Evolutionary conservation across 1,140 invertebrate genomes (phyloP), one percentile per base, ranked within the genome.

Genomic region (Sarcophaga bullata): DNA sequence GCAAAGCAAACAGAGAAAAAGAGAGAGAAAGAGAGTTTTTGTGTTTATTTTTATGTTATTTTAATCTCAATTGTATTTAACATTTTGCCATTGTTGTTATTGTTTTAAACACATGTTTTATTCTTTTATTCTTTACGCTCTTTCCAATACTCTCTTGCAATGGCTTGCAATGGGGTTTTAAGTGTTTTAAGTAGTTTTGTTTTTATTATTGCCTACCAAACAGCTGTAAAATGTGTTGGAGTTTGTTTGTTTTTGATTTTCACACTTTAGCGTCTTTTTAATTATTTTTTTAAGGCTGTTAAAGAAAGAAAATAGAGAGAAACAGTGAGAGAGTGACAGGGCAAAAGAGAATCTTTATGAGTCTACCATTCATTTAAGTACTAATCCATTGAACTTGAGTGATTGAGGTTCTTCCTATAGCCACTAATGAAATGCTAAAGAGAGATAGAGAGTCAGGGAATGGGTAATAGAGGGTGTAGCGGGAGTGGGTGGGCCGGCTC

Each of bases 311-410:
- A 8, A n/a, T 17, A 68, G 25, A 37, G 25, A 37, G 25, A 37
- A 4, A 37, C 1, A 37, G 25, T 2, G 25, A 37, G 25, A 2
- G 25, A 37, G 25, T 37, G 25, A 2, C 25, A 37, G 25, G 50
- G 50, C 13, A 52, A 68, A 68, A 8, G 4, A 68, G 8, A 17
- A 19, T 68, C 9, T 68, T 68, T 8, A 19, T 19, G 19, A 25
- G 19, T 68, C 62, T 19, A 9, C 62, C 17, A 68, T 68, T 58
- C 15, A 58, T 13, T n/a, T 58, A n/a, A 68, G 62, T 68, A 68
- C 62, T 68, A 68, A 68, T 68, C 54, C 62, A 68, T 68, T 68
- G 19, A 68, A 68, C 62, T 68, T 68, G 62, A 68, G 62, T 68
- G n/a, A 19, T 19, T 68, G 17, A 7, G 17, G 15, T 68, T 62